Evolutionary conservation across 2,113 vertebrate species (phyloP).

Genomic region (Turdus rufiventris): DNA sequence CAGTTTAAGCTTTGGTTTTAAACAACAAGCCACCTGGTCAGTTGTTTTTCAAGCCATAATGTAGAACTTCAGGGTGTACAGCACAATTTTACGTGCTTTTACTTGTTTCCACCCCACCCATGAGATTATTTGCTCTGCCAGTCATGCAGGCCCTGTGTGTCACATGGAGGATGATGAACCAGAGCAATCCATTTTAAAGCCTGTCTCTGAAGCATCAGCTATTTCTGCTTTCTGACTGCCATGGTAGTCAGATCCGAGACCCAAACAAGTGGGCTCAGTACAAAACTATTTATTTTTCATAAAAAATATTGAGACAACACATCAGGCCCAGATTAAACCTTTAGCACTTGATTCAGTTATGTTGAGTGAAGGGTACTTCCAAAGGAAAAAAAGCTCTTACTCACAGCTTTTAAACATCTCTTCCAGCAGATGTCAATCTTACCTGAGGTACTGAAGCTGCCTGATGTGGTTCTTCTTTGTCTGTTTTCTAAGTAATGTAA

Average conservation of each 20-base stretch:
- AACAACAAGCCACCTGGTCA: neutral
- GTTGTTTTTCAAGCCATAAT: neutral
- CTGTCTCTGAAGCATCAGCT: neutral
- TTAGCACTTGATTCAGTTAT: neutral
- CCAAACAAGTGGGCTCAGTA: neutral
- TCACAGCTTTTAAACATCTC: neutral
- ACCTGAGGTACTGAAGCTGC: conserved; percentile 88
- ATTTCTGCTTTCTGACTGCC: neutral
- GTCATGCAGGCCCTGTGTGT: neutral
- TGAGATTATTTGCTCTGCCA: neutral
- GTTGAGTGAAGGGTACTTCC: neutral
- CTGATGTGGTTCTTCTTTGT: conserved; percentile 87
- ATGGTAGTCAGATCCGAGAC: neutral
- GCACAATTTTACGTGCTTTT: neutral
- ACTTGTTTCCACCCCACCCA: neutral
- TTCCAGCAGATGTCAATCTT: neutral
- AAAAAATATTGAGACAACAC: neutral
- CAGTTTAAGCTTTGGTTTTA: neutral
- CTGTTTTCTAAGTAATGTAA: conserved; percentile 94
- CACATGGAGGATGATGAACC: neutral
- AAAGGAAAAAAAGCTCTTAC: neutral
- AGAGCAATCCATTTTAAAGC: neutral
- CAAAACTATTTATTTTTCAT: neutral
- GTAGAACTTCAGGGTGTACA: neutral
- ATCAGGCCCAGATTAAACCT: neutral